These are phyloP conservation scores for Allolobophora icterica DNA, from an alignment of 2,888 invertebrate species.

Conservation along the genomic window DNA sequence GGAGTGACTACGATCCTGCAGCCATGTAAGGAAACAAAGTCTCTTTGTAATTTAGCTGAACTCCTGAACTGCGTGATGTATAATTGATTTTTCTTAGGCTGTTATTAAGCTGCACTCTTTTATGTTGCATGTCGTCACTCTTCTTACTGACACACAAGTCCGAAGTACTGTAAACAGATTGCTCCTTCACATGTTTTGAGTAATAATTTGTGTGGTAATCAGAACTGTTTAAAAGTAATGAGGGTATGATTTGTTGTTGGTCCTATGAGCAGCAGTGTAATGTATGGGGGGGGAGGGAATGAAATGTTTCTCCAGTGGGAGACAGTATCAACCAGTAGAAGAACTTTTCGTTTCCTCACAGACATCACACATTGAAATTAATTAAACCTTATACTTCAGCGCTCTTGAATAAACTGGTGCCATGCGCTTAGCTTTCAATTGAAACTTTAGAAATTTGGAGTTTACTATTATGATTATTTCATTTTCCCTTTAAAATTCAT, in stretches of 20 bases:
- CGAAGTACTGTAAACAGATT: neutral
- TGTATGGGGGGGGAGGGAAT: too few species aligned
- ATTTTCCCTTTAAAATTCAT: too few species aligned
- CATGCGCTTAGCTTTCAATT: too few species aligned
- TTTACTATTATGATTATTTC: too few species aligned
- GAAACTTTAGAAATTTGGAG: too few species aligned
- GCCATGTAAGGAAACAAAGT: constrained; percentile 77
- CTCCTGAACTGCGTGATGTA: neutral
- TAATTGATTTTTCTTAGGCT: neutral
- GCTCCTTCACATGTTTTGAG: neutral
- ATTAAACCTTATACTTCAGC: neutral
- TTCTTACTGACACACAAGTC: neutral
- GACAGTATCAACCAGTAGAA: neutral
- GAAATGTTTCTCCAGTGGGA: neutral
- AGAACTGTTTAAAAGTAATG: neutral
- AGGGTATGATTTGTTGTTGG: neutral
- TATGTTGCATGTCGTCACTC: neutral
- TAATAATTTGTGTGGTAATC: neutral
- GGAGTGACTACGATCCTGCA: constrained; percentile 99
- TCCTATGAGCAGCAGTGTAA: neutral
- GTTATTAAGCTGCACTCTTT: neutral
- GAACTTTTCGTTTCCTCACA: neutral
- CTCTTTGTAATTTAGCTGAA: neutral
- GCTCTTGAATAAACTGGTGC: too few species aligned
- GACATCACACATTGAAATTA: neutral